Conservation (phyloP, 2,797 vertebrate species). For the Megalops cyprinoides region DNA sequence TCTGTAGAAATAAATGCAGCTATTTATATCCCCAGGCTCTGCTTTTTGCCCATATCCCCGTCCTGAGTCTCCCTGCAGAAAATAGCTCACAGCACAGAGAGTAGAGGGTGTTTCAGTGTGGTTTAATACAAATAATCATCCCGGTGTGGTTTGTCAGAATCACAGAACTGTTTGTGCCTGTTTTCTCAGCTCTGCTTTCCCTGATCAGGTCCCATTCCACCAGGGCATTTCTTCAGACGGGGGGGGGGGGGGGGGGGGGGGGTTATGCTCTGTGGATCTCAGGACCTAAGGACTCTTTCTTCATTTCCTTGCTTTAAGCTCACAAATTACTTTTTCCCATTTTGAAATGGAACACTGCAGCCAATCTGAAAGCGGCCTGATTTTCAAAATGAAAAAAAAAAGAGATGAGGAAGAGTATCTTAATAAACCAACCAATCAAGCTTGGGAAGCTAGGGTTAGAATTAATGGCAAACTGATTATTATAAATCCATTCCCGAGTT, state of each 20-base stretch:
- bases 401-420: constrained; percentile 35
- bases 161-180: constrained; percentile 36
- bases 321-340: constrained; percentile 8
- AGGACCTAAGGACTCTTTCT: constrained; percentile 40
- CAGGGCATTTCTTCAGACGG: constrained; percentile 45
- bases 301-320: constrained; percentile 21
- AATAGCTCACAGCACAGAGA: not conserved
- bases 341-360: not conserved
- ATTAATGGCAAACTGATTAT: constrained; percentile 37
- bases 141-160: constrained; percentile 50
- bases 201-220: constrained; percentile 41
- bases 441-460: constrained; percentile 32
- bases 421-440: constrained; percentile 51
- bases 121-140: constrained; percentile 53
- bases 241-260: constrained; percentile 45
- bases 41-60: constrained; percentile 37
- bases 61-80: constrained; percentile 16
- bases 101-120: constrained; percentile 58
- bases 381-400: constrained; percentile 34
- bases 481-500: constrained; percentile 14
- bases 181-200: not conserved
- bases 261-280: constrained; percentile 46
- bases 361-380: constrained; percentile 29
- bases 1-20: constrained; percentile 50
- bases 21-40: constrained; percentile 50